Evolutionary conservation across 2,113 vertebrate genomes (phyloP).

Genomic region (Psephotus haematonotus): DNA sequence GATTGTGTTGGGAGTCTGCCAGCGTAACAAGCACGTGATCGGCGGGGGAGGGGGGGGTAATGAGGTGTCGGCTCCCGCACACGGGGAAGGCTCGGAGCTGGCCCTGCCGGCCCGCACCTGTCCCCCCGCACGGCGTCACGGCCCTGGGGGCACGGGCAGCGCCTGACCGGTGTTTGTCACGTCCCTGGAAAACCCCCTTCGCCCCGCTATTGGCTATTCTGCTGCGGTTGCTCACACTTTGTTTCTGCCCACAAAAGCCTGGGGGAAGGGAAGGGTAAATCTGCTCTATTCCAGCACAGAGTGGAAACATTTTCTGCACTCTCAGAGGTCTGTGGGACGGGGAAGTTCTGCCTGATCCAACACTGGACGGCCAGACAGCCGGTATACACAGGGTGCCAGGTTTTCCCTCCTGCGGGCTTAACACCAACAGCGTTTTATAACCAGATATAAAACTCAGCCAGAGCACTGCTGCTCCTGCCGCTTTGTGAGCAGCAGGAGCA

Average conservation of each 20-base stretch:
- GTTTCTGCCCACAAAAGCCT: conserved; percentile 15
- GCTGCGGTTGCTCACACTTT: conserved; percentile 15
- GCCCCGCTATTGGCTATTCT: neutral
- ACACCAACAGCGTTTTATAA: neutral
- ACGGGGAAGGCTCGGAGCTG: neutral
- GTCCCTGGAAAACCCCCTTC: neutral
- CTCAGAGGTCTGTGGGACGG: neutral
- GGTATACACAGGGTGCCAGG: too few species aligned
- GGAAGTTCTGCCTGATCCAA: neutral
- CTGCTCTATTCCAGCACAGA: conserved; percentile 9
- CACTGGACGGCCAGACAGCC: neutral
- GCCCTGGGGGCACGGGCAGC: neutral
- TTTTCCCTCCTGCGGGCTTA: neutral
- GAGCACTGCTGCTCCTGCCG: neutral
- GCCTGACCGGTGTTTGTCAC: neutral
- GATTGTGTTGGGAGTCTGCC: neutral
- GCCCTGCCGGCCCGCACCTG: neutral
- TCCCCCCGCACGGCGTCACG: neutral
- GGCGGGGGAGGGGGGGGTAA: neutral
- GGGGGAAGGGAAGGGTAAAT: neutral
- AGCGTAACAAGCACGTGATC: neutral
- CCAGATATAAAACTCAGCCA: neutral
- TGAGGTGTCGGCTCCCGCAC: neutral
- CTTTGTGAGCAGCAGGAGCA: neutral
- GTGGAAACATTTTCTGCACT: conserved; percentile 12